Evolutionary conservation across 2,888 invertebrate genomes (phyloP), one percentile per base, ranked within the genome.

Genomic region (Incurvaria masculella): DNA sequence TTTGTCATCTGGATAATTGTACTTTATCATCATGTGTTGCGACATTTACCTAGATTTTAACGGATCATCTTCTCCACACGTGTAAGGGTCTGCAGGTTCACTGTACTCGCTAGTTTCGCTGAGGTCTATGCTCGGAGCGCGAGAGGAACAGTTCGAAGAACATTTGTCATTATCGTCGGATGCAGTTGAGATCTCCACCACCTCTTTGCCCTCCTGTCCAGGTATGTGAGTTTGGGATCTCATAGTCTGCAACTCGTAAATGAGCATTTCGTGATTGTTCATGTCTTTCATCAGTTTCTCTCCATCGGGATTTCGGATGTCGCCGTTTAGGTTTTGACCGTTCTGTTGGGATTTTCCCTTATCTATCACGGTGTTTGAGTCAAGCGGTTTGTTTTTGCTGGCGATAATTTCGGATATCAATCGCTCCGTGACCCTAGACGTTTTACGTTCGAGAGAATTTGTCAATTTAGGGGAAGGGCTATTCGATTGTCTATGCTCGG

Each of bases 201-300:
- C 2, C 8, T 16, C 41, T n/a, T 23, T 16, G n/a, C n/a, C 20
- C 14, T 39, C 27, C 33, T 19, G 40, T 21, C 71, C 69, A 4
- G 71, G 68, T 50, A 76, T 68, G 53, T 69, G 69, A 0, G 72
- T 66, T 53, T 72, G 71, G 44, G 78, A 78, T 49, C 83, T 80
- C 87, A 87, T 87, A 47, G 80, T 82, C 57, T 87, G 82, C 64
- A 87, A 62, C 62, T 88, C 87, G 52, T 85, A 82, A 58, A 88
- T 87, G 58, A 88, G 74, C 68, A 86, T 80, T 68, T 88, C 87
- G 61, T 87, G 87, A 62, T 84, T 84, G 58, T 73, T 78, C 72
- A 79, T 76, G 58, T 79, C 79, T 60, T 73, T 76, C 2, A 53
- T 42, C 67, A 66, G 69, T 23, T 11, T 20, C 27, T 68, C 68